phyloP scores from a whole-genome alignment of 2,113 vertebrate species.

The Solea solea region DNA sequence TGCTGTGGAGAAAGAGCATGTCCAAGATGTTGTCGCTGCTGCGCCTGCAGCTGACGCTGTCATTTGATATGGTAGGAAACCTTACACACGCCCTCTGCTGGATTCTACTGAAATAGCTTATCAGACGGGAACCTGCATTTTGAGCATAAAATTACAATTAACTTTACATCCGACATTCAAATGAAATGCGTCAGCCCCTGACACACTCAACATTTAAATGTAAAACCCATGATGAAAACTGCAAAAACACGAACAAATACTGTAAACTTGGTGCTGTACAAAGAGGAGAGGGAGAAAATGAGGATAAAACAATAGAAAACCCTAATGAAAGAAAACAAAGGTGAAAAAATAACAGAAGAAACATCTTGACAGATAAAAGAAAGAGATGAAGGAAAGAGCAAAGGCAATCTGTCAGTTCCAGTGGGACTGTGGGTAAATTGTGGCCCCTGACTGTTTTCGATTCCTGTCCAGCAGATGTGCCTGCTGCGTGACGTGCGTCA shows the following conservation, averaged over 20 bases:
- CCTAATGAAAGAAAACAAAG: background rate
- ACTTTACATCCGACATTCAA: too few relatives aligned
- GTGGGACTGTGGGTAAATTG: conserved; percentile 53
- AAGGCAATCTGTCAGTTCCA: conserved; percentile 46
- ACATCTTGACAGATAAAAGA: background rate
- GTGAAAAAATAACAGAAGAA: background rate
- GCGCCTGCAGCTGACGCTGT: too few relatives aligned
- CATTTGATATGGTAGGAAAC: too few relatives aligned
- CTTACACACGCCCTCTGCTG: too few relatives aligned
- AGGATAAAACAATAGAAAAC: background rate
- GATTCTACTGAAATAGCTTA: too few relatives aligned
- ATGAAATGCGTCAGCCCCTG: too few relatives aligned
- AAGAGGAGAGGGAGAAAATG: background rate
- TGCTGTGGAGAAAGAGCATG: too few relatives aligned
- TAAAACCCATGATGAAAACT: background rate
- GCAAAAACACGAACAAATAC: background rate
- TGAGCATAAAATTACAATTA: too few relatives aligned
- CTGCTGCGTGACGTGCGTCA: conserved; percentile 63
- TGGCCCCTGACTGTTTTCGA: conserved; percentile 34
- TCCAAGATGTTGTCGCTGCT: too few relatives aligned
- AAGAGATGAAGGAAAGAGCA: background rate
- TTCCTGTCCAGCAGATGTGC: conserved; percentile 42
- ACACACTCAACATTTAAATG: background rate
- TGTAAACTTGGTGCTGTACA: background rate
- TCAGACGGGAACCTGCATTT: too few relatives aligned